phyloP scores from a whole-genome alignment of 2,888 invertebrate species.

The Dichetophora obliterata region DNA sequence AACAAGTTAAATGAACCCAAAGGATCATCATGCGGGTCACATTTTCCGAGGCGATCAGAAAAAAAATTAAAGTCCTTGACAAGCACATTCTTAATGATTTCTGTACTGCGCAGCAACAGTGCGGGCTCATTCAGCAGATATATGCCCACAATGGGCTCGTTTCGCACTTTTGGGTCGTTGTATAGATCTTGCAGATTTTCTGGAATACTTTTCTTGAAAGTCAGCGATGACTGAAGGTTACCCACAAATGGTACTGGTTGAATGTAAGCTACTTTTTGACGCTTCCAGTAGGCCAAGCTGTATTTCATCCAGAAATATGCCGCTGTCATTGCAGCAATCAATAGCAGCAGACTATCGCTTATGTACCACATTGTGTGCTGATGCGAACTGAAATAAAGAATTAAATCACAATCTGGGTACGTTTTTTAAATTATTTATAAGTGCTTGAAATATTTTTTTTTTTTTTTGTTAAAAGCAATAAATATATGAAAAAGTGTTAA shows the following conservation, averaged over 20 bases:
- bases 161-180: slow-evolving; percentile 46
- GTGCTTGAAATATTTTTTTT: too few species aligned
- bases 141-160: slow-evolving; percentile 63
- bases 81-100: slow-evolving; percentile 68
- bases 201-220: slow-evolving; percentile 54
- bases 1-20: slow-evolving; percentile 69
- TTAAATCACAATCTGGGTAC: too few species aligned
- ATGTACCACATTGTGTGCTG: too few species aligned
- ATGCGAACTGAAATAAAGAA: too few species aligned
- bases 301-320: slow-evolving; percentile 57
- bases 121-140: slow-evolving; percentile 69
- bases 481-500: too few species aligned
- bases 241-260: slow-evolving; percentile 66
- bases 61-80: slow-evolving; percentile 70
- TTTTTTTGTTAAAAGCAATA: too few species aligned
- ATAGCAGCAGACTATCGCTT: too few species aligned
- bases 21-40: slow-evolving; percentile 62
- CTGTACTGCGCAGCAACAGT: slow-evolving; percentile 68
- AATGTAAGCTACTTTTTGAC: slow-evolving; percentile 61
- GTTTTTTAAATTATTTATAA: too few species aligned
- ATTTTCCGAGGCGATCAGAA: slow-evolving; percentile 57
- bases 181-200: slow-evolving; percentile 64
- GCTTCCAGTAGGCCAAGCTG: slow-evolving; percentile 58
- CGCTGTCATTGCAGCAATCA: too few species aligned
- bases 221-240: slow-evolving; percentile 60